Conservation (phyloP, 53 echinoderm and acorn worm genomes). For the Zoroaster sp. region DNA sequence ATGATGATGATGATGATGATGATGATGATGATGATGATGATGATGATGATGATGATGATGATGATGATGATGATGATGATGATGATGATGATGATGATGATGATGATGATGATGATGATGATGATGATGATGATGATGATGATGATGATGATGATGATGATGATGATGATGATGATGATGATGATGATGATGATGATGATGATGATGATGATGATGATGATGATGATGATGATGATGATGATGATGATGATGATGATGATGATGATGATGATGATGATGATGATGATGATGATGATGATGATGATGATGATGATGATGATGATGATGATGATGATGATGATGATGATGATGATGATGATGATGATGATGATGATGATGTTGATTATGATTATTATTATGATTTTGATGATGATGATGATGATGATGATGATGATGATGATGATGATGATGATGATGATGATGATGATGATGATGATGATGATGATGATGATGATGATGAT, state of each 20-base stretch:
- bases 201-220: not conserved
- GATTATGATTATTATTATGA: not conserved
- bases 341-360: not conserved
- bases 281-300: not conserved
- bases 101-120: constrained; percentile 22
- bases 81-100: constrained; percentile 6
- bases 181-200: not conserved
- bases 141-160: constrained; percentile 13
- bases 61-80: not conserved
- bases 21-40: constrained; percentile 11
- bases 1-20: not conserved
- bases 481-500: too few species aligned
- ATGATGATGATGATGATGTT: not conserved
- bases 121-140: not conserved
- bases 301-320: not conserved
- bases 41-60: constrained; percentile 1
- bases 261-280: not conserved
- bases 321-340: not conserved
- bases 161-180: not conserved
- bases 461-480: too few species aligned
- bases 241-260: not conserved
- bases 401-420: not conserved
- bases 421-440: not conserved
- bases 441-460: too few species aligned
- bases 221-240: not conserved